Conservation (phyloP, 1,140 invertebrate genomes). For the Apis dorsata region DNA sequence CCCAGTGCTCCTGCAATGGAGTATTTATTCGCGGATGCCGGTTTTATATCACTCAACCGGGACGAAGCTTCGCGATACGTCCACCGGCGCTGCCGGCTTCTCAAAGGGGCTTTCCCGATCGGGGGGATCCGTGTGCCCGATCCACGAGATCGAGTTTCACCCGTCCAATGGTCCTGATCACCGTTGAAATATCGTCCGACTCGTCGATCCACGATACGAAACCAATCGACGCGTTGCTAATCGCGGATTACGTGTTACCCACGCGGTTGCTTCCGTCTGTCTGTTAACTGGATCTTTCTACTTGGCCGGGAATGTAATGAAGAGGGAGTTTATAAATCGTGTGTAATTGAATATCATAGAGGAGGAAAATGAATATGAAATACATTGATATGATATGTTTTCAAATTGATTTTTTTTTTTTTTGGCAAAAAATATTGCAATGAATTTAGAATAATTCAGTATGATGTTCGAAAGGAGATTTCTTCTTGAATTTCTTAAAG, state of each 20-base stretch:
- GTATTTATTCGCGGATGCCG: constrained; percentile 67
- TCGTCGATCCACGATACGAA: constrained; percentile 41
- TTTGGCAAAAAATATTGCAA: too few relatives aligned
- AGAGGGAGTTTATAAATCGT: too few relatives aligned
- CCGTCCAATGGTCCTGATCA: constrained; percentile 24
- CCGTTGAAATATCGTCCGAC: constrained; percentile 54
- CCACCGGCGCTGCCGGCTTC: constrained; percentile 48
- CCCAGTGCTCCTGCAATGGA: constrained; percentile 64
- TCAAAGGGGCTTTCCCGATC: constrained; percentile 61
- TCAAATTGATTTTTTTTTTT: too few relatives aligned
- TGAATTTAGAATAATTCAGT: too few relatives aligned
- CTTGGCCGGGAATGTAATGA: too few relatives aligned
- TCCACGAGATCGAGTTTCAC: constrained; percentile 53
- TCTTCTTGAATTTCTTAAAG: too few relatives aligned
- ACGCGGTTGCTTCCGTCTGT: constrained; percentile 17
- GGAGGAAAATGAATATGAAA: too few relatives aligned
- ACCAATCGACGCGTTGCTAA: constrained; percentile 46
- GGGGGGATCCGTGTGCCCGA: constrained; percentile 55
- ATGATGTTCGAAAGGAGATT: too few relatives aligned
- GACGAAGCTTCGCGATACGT: constrained; percentile 44
- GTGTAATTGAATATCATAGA: too few relatives aligned
- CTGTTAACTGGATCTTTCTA: not conserved
- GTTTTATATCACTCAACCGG: constrained; percentile 69
- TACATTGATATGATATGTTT: too few relatives aligned
- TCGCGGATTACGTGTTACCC: constrained; percentile 38